A percentile compares a stretch with the other conserved stretches of the same genome.
These are phyloP conservation scores for Nansenia antarctica DNA, from an alignment of 2,113 vertebrate species.

Conservation along the genomic window DNA sequence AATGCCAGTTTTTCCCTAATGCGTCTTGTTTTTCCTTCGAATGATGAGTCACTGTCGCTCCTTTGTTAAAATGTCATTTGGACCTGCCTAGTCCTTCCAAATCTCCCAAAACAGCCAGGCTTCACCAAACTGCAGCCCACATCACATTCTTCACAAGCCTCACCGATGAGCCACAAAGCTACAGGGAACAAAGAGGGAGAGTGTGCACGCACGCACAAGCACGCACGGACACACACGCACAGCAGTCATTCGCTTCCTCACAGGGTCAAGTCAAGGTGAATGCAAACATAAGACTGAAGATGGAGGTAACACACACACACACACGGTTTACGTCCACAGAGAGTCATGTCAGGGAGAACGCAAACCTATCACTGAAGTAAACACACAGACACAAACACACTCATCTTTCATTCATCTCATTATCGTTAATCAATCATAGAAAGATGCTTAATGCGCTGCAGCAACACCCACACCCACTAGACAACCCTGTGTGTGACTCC, in stretches of 20 bases:
- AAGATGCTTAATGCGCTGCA: slow-evolving; percentile 32
- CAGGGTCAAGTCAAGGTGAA: not conserved
- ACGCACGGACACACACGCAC: slow-evolving; percentile 18
- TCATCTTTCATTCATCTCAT: slow-evolving; percentile 21
- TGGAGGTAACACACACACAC: slow-evolving; percentile 8
- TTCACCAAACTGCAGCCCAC: slow-evolving; percentile 48
- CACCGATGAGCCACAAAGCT: slow-evolving; percentile 32
- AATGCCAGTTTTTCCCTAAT: too few relatives aligned
- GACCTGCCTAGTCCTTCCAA: not conserved
- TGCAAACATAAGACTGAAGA: not conserved
- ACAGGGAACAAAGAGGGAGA: slow-evolving; percentile 28
- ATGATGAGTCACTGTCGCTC: too few relatives aligned
- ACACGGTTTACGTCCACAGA: too few relatives aligned
- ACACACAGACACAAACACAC: slow-evolving; percentile 17
- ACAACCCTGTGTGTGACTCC: slow-evolving; percentile 57
- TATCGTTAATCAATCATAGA: slow-evolving; percentile 22
- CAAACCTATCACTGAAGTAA: not conserved
- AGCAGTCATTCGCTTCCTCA: not conserved
- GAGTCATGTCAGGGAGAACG: not conserved
- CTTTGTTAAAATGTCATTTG: not conserved
- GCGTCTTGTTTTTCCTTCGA: too few relatives aligned
- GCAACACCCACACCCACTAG: slow-evolving; percentile 45
- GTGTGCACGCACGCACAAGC: slow-evolving; percentile 38
- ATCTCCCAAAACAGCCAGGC: not conserved
- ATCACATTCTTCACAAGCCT: slow-evolving; percentile 57